phyloP scores from a whole-genome alignment of 2,888 invertebrate species.

The Tipula unca region DNA sequence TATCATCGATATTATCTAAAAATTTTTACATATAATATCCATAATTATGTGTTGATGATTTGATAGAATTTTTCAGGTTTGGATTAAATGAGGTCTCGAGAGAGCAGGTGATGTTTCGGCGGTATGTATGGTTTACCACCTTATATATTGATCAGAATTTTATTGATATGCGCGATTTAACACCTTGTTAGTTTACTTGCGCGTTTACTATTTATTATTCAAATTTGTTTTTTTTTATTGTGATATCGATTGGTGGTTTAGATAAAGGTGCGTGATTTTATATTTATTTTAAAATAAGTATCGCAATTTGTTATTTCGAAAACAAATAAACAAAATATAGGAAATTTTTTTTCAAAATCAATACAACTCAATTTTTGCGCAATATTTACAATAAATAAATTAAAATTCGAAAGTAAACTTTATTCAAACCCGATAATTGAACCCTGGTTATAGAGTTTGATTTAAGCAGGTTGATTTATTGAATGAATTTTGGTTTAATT shows the following conservation, averaged over 20 bases:
- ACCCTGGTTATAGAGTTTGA: too few species aligned
- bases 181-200: not conserved
- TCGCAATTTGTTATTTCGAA: not conserved
- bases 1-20: not conserved
- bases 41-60: slow-evolving; percentile 1
- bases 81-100: not conserved
- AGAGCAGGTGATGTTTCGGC: not conserved
- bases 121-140: not conserved
- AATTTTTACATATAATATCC: not conserved
- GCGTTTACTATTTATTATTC: not conserved
- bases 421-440: too few species aligned
- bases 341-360: too few species aligned
- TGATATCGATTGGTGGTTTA: not conserved
- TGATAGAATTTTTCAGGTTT: slow-evolving; percentile 8
- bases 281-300: not conserved
- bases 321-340: too few species aligned
- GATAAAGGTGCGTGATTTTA: not conserved
- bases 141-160: not conserved
- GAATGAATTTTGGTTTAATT: too few species aligned
- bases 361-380: too few species aligned
- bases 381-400: too few species aligned
- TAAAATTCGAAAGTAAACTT: too few species aligned
- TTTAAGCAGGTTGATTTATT: too few species aligned
- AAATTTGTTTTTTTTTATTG: not conserved
- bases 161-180: not conserved